Evolutionary conservation across 2,797 vertebrate species (phyloP), one percentile per base, ranked within the genome.

Genomic region (Pachyuromys duprasi): DNA sequence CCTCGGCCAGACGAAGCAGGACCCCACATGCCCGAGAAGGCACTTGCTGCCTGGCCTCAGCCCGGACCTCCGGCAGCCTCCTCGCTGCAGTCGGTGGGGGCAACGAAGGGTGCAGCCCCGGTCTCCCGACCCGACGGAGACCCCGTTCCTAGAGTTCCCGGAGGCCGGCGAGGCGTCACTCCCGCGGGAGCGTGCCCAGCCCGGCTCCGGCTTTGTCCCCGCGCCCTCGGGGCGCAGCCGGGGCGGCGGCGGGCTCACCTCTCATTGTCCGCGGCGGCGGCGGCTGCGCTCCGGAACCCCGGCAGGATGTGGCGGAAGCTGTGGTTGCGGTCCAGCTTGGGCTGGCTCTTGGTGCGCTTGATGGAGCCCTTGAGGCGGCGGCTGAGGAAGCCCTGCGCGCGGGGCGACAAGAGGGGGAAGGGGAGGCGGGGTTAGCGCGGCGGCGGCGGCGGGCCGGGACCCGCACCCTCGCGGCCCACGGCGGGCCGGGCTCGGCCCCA

Each of bases 281-380:
- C 49, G 86, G 72, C 99, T 80, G 99, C 98, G 11, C 99, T 99
- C 98, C 99, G 99, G 99, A 99, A 99, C 97, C 99, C 99, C 45
- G 99, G 99, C 80, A 99, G 98, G 98, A 99, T 99, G 99, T 99
- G 99, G 97, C 99, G 99, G 99, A 99, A 99, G 99, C 99, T 99
- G 99, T 99, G 99, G 99, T 99, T 99, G 97, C 99, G 99, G 97
- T 99, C 99, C 53, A 99, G 99, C 98, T 99, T 99, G 97, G 99
- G 99, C 97, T 99, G 99, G 98, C 99, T 99, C 99, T 99, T 99
- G 98, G 99, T 99, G 97, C 99, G 99, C 98, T 99, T 99, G 98
- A 99, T 99, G 95, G 99, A 99, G 97, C 99, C 99, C 98, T 99
- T 99, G 97, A 99, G 98, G 97, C 99, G 99, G 11, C 99, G 99